Base-by-base conservation (phyloP, 2,113 vertebrate species). In the Melanerpes formicivorus region DNA sequence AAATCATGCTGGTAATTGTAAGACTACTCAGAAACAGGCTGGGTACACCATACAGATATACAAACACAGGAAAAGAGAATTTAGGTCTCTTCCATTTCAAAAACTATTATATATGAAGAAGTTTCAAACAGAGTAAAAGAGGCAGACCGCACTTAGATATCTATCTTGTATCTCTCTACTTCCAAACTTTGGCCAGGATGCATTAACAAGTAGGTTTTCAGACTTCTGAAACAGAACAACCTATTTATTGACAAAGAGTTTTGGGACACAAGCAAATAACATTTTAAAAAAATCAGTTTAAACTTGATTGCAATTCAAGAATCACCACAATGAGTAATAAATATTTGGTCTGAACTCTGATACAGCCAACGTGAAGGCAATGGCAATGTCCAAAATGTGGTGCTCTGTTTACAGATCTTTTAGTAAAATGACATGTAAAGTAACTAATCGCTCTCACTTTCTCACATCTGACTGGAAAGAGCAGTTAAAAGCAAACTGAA, bases 391-490 rank as follows among this genome's bases (percentile, higher is more conserved):
- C 52, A 42, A 42, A 56, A 70, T 42, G 25, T 23, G 7, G 60
- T 88, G 76, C 44, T 73, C 50, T 19, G 3, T 67, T 59, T 67
- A 69, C 56, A 64, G 60, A 64, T 23, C 63, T 59, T 56, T 14
- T 50, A 25, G 11, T 78, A 77, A 78, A 82, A 7, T 6, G 62
- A 54, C 81, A 79, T 67, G 65, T 46, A 87, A 95, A 34, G 79
- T 85, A 77, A 93, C 66, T 85, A 97, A 96, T 95, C 90, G 64
- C 58, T 91, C 69, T 30, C 37, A 29, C 69, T 91, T 96, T 75
- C 56, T 69, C 70, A 66, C n/a, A 40, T 64, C 26, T 30, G 9
- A 4, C 54, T 65, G 22, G 32, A 74, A 69, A 70, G 37, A 63
- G 10, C 50, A 30, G 6, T 65, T 37, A 37, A 82, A 86, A 60